Percentiles rank a stretch among this genome's conserved stretches.
phyloP scores from a whole-genome alignment of 2,113 vertebrate genomes.

The Stegastes partitus region DNA sequence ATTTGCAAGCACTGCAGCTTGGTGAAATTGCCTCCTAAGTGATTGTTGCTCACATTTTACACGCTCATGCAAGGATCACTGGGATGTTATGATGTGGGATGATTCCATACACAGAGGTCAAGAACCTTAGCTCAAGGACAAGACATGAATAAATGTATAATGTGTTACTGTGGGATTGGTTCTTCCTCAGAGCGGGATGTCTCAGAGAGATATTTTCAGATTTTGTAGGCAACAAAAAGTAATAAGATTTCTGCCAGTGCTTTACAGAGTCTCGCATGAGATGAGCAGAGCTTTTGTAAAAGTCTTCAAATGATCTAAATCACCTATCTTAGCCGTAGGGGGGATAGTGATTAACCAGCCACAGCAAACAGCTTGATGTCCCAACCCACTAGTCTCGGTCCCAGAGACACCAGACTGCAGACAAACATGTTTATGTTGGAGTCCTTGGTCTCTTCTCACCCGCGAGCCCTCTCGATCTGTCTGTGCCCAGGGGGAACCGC shows the following conservation, averaged over 20 bases:
- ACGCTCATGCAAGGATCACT: not conserved
- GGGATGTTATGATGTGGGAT: not conserved
- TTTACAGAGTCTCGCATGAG: not conserved
- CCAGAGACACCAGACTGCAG: constrained; percentile 22
- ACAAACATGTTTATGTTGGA: constrained; percentile 47
- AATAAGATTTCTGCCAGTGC: constrained; percentile 1
- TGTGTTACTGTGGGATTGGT: not conserved
- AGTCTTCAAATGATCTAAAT: constrained; percentile 20
- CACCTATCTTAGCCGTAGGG: not conserved
- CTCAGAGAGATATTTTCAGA: constrained; percentile 14
- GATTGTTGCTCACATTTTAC: no score
- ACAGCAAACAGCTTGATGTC: constrained; percentile 11
- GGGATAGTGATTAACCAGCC: constrained; percentile 20
- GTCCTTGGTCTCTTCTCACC: constrained; percentile 23
- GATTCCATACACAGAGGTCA: not conserved
- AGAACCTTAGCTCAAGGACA: not conserved
- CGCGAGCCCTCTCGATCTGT: constrained; percentile 11
- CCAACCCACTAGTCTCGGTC: constrained; percentile 13
- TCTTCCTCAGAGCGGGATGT: not conserved
- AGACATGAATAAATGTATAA: not conserved
- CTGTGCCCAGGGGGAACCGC: not conserved
- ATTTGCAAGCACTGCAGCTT: not conserved
- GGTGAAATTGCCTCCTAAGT: not conserved
- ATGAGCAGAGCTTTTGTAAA: constrained; percentile 4
- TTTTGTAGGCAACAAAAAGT: not conserved